A percentile compares a stretch with the other conserved stretches of the same genome.
Evolutionary conservation across 2,113 vertebrate species (phyloP).

Genomic region (Malurus cyaneus): DNA sequence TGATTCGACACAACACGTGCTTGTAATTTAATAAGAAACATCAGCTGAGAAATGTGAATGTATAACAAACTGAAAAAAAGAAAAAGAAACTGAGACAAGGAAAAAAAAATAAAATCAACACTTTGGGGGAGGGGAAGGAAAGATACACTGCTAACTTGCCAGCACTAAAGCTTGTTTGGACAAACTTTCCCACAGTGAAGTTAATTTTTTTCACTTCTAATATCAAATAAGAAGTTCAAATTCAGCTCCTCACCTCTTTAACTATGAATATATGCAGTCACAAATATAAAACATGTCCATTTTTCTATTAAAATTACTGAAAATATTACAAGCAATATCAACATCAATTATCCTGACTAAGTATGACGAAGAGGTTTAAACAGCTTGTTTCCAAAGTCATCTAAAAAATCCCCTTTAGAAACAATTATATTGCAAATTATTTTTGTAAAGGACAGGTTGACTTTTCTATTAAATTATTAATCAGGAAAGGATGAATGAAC

Average conservation of each 20-base stretch:
- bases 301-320: conserved; percentile 6
- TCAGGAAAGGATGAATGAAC: background rate
- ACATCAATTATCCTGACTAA: background rate
- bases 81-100: conserved; percentile 49
- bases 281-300: background rate
- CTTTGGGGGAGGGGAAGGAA: conserved; percentile 18
- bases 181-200: conserved; percentile 50
- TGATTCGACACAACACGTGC: conserved; percentile 82
- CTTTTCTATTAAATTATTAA: background rate
- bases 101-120: background rate
- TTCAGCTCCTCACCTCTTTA: background rate
- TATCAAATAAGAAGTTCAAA: background rate
- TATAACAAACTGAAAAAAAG: conserved; percentile 73
- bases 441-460: background rate
- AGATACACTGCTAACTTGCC: conserved; percentile 66
- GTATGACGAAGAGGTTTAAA: conserved; percentile 3
- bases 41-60: conserved; percentile 73
- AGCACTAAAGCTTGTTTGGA: conserved; percentile 47
- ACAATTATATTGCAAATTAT: background rate
- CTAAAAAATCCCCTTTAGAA: background rate
- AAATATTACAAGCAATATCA: conserved; percentile 5
- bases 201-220: background rate
- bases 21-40: conserved; percentile 89
- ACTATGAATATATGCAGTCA: background rate
- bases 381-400: background rate